A percentile compares a stretch with the other conserved stretches of the same genome.
These are phyloP conservation scores for Blomia tropicalis DNA, from an alignment of 2,888 invertebrate genomes.

Conservation along the genomic window DNA sequence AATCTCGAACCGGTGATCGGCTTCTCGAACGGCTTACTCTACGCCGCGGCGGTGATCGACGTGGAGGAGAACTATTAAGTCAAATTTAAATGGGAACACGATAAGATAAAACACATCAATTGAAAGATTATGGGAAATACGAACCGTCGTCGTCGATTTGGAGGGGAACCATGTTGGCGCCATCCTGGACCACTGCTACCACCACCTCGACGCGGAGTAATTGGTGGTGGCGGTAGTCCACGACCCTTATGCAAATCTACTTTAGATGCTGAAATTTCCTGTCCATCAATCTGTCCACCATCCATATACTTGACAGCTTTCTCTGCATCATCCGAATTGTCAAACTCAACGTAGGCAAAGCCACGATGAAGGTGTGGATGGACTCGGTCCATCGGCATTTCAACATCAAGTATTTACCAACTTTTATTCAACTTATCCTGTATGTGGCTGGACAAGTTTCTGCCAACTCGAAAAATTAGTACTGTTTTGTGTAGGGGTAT, in stretches of 20 bases:
- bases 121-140: not conserved
- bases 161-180: constrained; percentile 25
- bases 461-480: too few species aligned
- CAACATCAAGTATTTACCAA: constrained; percentile 62
- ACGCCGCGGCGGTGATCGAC: constrained; percentile 17
- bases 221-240: constrained; percentile 7
- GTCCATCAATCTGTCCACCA: constrained; percentile 91
- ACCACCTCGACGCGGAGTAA: constrained; percentile 24
- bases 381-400: constrained; percentile 70
- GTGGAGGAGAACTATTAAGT: constrained; percentile 19
- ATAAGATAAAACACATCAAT: not conserved
- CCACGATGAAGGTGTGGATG: constrained; percentile 79
- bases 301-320: constrained; percentile 99
- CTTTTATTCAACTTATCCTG: too few species aligned
- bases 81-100: constrained; percentile 19
- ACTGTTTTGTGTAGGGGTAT: too few species aligned
- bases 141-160: constrained; percentile 17
- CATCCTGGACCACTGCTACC: constrained; percentile 24
- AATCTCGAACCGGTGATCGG: constrained; percentile 1
- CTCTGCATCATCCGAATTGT: constrained; percentile 82
- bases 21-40: constrained; percentile 9
- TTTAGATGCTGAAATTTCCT: constrained; percentile 87
- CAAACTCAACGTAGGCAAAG: constrained; percentile 87
- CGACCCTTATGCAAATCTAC: constrained; percentile 47
- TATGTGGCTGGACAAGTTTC: too few species aligned